A percentile compares a stretch with the other conserved stretches of the same genome.
Evolutionary conservation across 2,797 vertebrate species (phyloP).

Genomic region (Aplochiton taeniatus): DNA sequence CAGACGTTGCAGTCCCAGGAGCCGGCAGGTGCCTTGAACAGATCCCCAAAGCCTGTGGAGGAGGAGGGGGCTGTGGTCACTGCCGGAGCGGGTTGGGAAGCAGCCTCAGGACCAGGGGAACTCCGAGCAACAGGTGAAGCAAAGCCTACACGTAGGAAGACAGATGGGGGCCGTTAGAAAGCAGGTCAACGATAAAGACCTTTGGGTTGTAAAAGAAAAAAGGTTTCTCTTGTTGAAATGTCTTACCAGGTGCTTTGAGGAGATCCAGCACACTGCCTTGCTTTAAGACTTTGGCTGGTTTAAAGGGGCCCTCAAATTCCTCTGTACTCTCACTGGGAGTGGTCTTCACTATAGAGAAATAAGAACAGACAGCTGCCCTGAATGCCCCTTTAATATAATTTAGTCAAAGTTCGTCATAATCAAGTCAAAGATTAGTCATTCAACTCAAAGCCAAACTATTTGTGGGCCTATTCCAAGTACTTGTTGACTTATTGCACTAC

Average conservation of each 20-base stretch:
- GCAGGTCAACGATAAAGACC: not conserved
- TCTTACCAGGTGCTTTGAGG: constrained; percentile 88
- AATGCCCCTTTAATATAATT: not conserved
- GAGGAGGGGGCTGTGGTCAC: constrained; percentile 47
- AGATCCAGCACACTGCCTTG: constrained; percentile 94
- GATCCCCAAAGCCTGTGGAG: constrained; percentile 70
- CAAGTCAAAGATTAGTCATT: too few species aligned
- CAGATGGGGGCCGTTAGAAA: constrained; percentile 2
- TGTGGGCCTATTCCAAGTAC: too few species aligned
- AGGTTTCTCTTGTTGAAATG: not conserved
- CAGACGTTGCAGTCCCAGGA: constrained; percentile 82
- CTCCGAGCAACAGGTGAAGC: constrained; percentile 55
- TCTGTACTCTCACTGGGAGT: constrained; percentile 74
- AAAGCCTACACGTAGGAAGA: constrained; percentile 60
- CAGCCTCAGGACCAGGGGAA: constrained; percentile 37
- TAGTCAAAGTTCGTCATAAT: too few species aligned
- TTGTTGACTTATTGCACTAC: too few species aligned
- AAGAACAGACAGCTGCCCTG: not conserved
- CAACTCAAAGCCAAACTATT: too few species aligned
- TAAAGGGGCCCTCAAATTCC: constrained; percentile 82
- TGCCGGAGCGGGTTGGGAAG: constrained; percentile 44
- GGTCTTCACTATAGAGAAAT: constrained; percentile 59
- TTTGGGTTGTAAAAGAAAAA: not conserved
- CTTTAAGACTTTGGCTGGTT: constrained; percentile 87
- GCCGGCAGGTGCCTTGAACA: constrained; percentile 75